Conservation (phyloP, 2,113 vertebrate genomes). For the Passer domesticus region DNA sequence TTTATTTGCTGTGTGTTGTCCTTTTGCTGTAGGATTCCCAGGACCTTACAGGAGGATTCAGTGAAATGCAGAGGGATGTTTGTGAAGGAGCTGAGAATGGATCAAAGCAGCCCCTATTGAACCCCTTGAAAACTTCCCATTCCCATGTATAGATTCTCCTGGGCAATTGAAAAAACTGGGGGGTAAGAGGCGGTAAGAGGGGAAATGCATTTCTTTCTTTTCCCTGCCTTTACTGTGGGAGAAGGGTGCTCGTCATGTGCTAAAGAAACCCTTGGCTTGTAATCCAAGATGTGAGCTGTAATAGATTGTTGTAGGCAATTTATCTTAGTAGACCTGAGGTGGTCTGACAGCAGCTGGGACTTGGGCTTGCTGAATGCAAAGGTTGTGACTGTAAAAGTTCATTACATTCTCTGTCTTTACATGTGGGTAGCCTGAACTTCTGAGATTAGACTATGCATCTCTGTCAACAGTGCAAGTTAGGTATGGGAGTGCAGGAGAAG, state of each 20-base stretch:
- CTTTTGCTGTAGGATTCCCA: background rate
- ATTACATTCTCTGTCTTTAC: background rate
- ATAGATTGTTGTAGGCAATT: background rate
- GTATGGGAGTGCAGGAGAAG: background rate
- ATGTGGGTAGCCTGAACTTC: background rate
- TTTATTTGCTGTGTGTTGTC: background rate
- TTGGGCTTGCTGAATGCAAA: background rate
- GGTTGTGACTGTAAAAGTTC: background rate
- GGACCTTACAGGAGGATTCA: background rate
- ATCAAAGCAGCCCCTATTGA: background rate
- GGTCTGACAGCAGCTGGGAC: background rate
- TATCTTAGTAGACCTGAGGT: background rate
- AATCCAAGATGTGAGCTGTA: background rate
- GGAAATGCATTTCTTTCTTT: background rate
- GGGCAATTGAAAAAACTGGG: background rate
- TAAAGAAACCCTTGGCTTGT: background rate
- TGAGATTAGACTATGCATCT: conserved; percentile 6
- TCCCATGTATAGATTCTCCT: background rate
- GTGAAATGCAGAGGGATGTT: background rate
- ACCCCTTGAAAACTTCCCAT: background rate
- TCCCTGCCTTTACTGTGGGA: background rate
- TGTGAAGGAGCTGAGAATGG: background rate
- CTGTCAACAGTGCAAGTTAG: background rate
- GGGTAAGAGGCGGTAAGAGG: background rate
- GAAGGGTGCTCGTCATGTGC: background rate